Conservation (phyloP, 2,797 vertebrate species). For the Eremophila alpestris region DNA sequence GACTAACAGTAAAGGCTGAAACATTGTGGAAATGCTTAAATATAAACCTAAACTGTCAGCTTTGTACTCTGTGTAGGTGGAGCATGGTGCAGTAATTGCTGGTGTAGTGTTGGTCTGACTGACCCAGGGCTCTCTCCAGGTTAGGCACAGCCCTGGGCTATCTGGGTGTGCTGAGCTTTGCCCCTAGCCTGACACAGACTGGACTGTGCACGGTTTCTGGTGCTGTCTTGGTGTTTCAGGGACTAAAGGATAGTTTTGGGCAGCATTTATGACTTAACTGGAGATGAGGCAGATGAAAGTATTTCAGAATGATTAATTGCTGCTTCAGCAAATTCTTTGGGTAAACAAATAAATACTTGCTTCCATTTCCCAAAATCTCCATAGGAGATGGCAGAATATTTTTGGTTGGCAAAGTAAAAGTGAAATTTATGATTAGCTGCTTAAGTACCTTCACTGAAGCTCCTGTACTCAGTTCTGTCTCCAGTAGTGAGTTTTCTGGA, state of each 20-base stretch:
- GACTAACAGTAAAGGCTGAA: background rate
- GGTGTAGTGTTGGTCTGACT: background rate
- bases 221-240: background rate
- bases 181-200: background rate
- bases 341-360: background rate
- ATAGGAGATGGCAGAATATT: background rate
- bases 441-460: background rate
- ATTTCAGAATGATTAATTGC: background rate
- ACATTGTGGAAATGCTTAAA: background rate
- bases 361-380: background rate
- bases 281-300: background rate
- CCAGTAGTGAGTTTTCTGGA: background rate
- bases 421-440: background rate
- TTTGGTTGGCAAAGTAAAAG: background rate
- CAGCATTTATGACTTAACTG: background rate
- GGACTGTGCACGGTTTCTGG: background rate
- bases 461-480: background rate
- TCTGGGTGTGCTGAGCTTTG: background rate
- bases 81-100: rapidly evolving
- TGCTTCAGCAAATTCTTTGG: background rate
- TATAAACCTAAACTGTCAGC: background rate
- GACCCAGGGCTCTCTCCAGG: no score
- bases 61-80: background rate
- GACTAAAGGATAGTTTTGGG: background rate
- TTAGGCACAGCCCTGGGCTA: rapidly evolving